phyloP scores from a whole-genome alignment of 2,888 invertebrate species.

The Chloroclystis v-ata region DNA sequence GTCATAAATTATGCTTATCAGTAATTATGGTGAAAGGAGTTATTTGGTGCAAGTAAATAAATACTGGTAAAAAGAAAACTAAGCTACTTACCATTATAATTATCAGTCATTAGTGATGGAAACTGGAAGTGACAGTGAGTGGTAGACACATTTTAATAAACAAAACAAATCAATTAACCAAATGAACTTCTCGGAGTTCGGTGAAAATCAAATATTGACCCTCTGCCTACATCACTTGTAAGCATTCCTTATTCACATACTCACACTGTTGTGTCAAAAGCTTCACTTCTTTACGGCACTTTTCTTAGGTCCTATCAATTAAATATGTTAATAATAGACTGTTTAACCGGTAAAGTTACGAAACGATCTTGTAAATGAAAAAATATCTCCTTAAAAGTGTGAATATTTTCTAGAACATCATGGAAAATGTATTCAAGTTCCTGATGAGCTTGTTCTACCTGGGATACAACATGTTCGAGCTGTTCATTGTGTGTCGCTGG shows the following conservation, averaged over 20 bases:
- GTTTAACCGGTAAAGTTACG: background rate
- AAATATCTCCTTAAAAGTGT: background rate
- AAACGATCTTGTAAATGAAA: background rate
- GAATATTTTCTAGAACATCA: conserved; percentile 43
- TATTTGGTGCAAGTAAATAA: too few species aligned
- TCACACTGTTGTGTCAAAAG: conserved; percentile 11
- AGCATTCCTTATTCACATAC: background rate
- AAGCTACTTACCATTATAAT: too few species aligned
- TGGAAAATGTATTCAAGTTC: conserved; percentile 48
- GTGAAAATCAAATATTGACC: background rate
- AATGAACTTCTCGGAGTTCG: background rate
- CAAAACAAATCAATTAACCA: too few species aligned
- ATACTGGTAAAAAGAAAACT: too few species aligned
- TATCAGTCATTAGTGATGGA: too few species aligned
- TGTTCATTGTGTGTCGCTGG: conserved; percentile 62
- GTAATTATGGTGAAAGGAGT: too few species aligned
- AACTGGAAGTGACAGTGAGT: too few species aligned
- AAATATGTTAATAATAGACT: too few species aligned
- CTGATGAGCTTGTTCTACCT: conserved; percentile 57
- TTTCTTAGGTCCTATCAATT: too few species aligned
- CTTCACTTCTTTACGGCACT: background rate
- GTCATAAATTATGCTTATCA: too few species aligned
- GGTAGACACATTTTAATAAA: too few species aligned
- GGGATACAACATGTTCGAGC: conserved; percentile 56
- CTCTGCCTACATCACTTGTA: background rate